These are phyloP conservation scores for Nasonia giraulti DNA, from an alignment of 1,140 invertebrate species.

Conservation along the genomic window DNA sequence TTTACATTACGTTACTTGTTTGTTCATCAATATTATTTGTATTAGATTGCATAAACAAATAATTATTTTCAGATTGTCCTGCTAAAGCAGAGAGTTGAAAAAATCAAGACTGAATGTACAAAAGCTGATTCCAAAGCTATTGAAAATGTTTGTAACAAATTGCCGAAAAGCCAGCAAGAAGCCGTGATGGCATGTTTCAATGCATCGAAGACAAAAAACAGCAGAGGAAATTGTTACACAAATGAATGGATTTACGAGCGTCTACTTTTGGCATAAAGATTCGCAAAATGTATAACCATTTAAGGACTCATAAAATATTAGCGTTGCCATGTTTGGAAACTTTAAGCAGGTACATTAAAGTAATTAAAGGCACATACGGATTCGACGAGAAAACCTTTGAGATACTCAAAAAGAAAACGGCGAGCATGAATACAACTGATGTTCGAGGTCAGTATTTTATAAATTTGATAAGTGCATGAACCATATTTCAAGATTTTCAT, in stretches of 20 bases:
- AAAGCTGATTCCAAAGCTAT: background rate
- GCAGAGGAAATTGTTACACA: slow-evolving; percentile 26
- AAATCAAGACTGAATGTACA: background rate
- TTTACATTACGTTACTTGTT: too few relatives aligned
- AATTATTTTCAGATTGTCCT: background rate
- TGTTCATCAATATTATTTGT: too few relatives aligned
- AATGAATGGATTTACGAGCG: slow-evolving; percentile 48
- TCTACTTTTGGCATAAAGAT: slow-evolving; percentile 48
- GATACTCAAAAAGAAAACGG: slow-evolving; percentile 18
- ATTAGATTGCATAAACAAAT: too few relatives aligned
- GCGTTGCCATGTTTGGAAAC: slow-evolving; percentile 26
- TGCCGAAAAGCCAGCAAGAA: background rate
- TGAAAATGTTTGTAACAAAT: background rate
- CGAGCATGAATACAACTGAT: too few relatives aligned
- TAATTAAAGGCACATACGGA: slow-evolving; percentile 38
- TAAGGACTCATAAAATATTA: slow-evolving; percentile 36
- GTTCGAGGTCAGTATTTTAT: too few relatives aligned
- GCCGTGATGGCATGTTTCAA: slow-evolving; percentile 20
- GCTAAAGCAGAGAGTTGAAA: background rate
- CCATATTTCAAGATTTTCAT: too few relatives aligned
- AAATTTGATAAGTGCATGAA: too few relatives aligned
- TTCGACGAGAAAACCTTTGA: slow-evolving; percentile 36
- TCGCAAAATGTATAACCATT: slow-evolving; percentile 28
- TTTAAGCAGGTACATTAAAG: slow-evolving; percentile 11
- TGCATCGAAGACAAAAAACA: slow-evolving; percentile 15